Evolutionary conservation across 2,113 vertebrate genomes (phyloP), one percentile per base, ranked within the genome.

Genomic region (Ammodramus savannarum): DNA sequence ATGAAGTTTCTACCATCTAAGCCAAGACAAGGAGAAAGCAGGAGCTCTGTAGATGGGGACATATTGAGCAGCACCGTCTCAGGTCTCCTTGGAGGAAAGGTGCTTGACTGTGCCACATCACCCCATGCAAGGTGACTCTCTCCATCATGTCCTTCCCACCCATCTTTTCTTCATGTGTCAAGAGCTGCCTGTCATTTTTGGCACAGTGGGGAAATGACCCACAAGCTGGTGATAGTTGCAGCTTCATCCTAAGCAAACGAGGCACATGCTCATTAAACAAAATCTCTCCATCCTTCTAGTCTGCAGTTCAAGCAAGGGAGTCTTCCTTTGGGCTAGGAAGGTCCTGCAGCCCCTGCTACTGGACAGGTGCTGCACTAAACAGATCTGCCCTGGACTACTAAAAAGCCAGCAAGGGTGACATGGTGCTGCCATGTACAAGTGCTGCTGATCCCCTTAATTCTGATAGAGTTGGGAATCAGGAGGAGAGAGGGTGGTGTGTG

Each of bases 1-100:
- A 87, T 52, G 48, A 95, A 94, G 69, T 75, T 96, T 88, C 84
- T 83, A 41, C 94, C 59, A 43, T 59, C 36, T 39, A 62, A 77
- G 74, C 32, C 4, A 3, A 80, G 65, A 66, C 62, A 90, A 94
- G 73, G 55, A 74, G 79, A 83, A 94, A 85, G 8, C 27, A 85
- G 85, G 46, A 91, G 43, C 46, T 89, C 51, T 71, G 63, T 34
- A 80, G 61, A 54, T 43, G 29, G 27, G 43, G 32, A 23, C 34
- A 73, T 39, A 54, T 46, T 49, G n/a, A 55, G 68, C 41, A 94
- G 43, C 54, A 91, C 13, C n/a, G 17, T 39, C 52, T 82, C 52
- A 34, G 39, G 14, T n/a, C 17, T 19, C 31, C 68, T 48, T 41
- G 36, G 29, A 85, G 41, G 19, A 69, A 79, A 71, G 32, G 29